Evolutionary conservation across 64 coral and sea anemone species (phyloP).

Genomic region (Dendrophyllia cribrosa): DNA sequence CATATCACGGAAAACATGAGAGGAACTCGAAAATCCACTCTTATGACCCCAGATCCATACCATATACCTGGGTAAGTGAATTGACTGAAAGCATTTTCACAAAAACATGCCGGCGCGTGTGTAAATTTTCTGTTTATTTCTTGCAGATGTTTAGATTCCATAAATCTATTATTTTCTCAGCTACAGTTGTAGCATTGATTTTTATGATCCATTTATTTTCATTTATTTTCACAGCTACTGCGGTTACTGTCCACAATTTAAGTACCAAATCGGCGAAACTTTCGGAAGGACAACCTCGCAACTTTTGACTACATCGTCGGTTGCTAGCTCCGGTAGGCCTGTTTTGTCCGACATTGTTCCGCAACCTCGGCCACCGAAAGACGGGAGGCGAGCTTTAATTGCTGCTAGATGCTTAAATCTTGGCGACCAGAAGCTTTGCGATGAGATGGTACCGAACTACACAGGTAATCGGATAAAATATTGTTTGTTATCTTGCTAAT

Average conservation of each 20-base stretch:
- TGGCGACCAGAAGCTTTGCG: constrained; percentile 93
- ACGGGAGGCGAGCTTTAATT: constrained; percentile 71
- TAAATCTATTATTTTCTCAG: not conserved
- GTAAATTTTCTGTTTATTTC: not conserved
- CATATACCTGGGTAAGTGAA: constrained; percentile 93
- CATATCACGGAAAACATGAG: constrained; percentile 7
- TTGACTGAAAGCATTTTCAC: not conserved
- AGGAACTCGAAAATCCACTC: constrained; percentile 81
- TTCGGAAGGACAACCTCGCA: constrained; percentile 90
- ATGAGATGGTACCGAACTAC: constrained; percentile 96
- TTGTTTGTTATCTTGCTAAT: not conserved
- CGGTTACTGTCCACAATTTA: constrained; percentile 98
- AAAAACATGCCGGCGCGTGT: not conserved
- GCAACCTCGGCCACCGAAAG: constrained; percentile 65
- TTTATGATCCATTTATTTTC: constrained; percentile 27
- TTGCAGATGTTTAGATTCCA: constrained; percentile 1
- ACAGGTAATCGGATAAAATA: constrained; percentile 68
- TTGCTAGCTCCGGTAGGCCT: constrained; percentile 84
- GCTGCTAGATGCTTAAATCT: constrained; percentile 75
- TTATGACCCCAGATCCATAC: constrained; percentile 99
- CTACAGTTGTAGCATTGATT: too few species aligned
- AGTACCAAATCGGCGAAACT: constrained; percentile 98
- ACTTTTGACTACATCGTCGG: constrained; percentile 71
- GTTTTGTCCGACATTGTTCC: constrained; percentile 81
- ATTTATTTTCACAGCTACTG: constrained; percentile 81